phyloP scores from a whole-genome alignment of 2,113 vertebrate species.

The Hemibagrus wyckioides region DNA sequence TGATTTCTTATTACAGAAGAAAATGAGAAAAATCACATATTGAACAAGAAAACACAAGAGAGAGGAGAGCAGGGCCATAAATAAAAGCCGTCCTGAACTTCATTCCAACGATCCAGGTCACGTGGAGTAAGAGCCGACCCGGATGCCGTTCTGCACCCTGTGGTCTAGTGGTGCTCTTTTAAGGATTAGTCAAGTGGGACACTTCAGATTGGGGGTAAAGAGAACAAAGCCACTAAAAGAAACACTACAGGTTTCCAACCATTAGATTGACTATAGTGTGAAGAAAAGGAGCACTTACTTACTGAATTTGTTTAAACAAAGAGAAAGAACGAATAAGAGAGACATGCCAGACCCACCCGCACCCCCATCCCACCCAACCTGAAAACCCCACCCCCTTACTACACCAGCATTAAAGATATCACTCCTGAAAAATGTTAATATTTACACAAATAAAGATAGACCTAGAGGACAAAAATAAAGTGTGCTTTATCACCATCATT shows the following conservation, averaged over 20 bases:
- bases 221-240: slow-evolving; percentile 22
- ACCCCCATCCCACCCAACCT: slow-evolving; percentile 7
- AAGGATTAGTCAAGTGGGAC: not conserved
- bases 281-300: slow-evolving; percentile 22
- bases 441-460: slow-evolving; percentile 69
- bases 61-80: not conserved
- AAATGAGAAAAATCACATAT: slow-evolving; percentile 20
- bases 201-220: not conserved
- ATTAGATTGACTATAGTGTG: slow-evolving; percentile 10
- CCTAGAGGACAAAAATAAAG: slow-evolving; percentile 61
- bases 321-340: slow-evolving; percentile 19
- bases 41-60: not conserved
- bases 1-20: not conserved
- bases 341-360: slow-evolving; percentile 22
- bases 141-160: not conserved
- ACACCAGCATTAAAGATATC: slow-evolving; percentile 45
- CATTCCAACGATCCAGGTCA: not conserved
- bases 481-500: slow-evolving; percentile 68
- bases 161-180: slow-evolving; percentile 7
- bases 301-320: slow-evolving; percentile 14
- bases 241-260: slow-evolving; percentile 5
- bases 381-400: slow-evolving; percentile 21
- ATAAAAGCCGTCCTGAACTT: not conserved
- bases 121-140: not conserved
- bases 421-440: slow-evolving; percentile 60